phyloP scores from a whole-genome alignment of 2,113 vertebrate species.

The Holacanthus passer region DNA sequence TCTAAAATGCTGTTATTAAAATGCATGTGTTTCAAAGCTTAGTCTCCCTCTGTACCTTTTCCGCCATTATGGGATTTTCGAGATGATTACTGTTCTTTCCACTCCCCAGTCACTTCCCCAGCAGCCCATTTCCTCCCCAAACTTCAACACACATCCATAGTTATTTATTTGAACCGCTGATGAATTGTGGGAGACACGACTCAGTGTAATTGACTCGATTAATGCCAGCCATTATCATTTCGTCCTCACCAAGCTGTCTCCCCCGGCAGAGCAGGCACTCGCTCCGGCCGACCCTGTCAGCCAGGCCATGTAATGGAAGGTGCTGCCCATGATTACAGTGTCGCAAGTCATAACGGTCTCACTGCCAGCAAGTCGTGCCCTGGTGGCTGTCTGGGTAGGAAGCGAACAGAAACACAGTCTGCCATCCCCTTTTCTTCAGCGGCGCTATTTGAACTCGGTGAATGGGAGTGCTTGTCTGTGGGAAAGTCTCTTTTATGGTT shows the following conservation, averaged over 20 bases:
- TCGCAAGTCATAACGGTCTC: constrained; percentile 81
- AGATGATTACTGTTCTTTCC: constrained; percentile 43
- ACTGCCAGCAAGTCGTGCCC: constrained; percentile 66
- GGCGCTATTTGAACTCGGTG: constrained; percentile 23
- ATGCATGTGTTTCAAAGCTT: constrained; percentile 17
- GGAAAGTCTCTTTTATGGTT: constrained; percentile 27
- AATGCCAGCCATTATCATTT: constrained; percentile 81
- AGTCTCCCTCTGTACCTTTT: background rate
- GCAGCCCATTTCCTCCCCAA: constrained; percentile 41
- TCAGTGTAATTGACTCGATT: constrained; percentile 82
- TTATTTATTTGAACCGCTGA: constrained; percentile 73
- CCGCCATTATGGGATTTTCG: constrained; percentile 34
- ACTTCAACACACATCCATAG: constrained; percentile 65
- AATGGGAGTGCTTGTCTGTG: constrained; percentile 18
- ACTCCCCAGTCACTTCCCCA: constrained; percentile 29
- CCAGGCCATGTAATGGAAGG: constrained; percentile 80
- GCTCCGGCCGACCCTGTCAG: constrained; percentile 74
- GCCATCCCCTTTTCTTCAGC: constrained; percentile 20
- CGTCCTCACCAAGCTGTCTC: constrained; percentile 75
- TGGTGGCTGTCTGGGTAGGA: constrained; percentile 59
- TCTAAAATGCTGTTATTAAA: constrained; percentile 3
- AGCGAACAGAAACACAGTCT: constrained; percentile 39
- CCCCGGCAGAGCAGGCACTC: constrained; percentile 56
- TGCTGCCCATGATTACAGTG: constrained; percentile 83
- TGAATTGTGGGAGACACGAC: constrained; percentile 77